A percentile compares a stretch with the other conserved stretches of the same genome.
These are phyloP conservation scores for Drosophila kanapiae DNA, from an alignment of 1,140 invertebrate genomes.

Conservation along the genomic window DNA sequence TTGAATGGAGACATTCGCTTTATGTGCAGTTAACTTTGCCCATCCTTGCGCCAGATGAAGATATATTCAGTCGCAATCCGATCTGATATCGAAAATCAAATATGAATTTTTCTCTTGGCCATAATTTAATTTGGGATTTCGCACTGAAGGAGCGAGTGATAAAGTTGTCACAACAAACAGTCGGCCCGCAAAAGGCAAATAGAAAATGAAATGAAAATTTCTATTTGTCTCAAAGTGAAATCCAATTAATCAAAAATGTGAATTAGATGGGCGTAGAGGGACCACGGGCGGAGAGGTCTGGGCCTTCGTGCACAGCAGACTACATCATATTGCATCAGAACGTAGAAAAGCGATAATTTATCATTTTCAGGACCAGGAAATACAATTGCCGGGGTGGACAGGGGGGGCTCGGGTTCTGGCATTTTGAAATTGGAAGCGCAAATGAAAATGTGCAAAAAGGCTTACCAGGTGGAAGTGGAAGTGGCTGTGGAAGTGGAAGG, in stretches of 20 bases:
- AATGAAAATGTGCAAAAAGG: slow-evolving; percentile 62
- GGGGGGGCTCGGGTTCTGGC: slow-evolving; percentile 7
- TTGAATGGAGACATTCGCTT: slow-evolving; percentile 39
- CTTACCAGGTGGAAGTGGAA: slow-evolving; percentile 42
- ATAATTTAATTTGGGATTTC: slow-evolving; percentile 68
- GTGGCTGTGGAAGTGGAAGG: slow-evolving; percentile 27
- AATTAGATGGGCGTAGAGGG: slow-evolving; percentile 31
- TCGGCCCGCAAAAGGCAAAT: slow-evolving; percentile 40
- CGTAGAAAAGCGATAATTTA: slow-evolving; percentile 77
- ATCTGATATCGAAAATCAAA: slow-evolving; percentile 39
- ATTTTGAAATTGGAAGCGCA: slow-evolving; percentile 55
- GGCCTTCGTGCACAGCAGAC: slow-evolving; percentile 48
- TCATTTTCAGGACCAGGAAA: slow-evolving; percentile 64
- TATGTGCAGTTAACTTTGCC: slow-evolving; percentile 6
- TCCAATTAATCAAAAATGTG: slow-evolving; percentile 77
- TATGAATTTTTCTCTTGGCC: slow-evolving; percentile 50
- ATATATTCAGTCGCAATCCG: slow-evolving; percentile 14
- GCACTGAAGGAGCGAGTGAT: slow-evolving; percentile 6
- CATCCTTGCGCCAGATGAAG: not conserved
- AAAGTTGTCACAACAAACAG: slow-evolving; percentile 76
- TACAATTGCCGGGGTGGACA: slow-evolving; percentile 17
- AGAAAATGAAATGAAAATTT: slow-evolving; percentile 69
- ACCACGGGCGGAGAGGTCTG: not conserved
- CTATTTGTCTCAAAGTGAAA: slow-evolving; percentile 72
- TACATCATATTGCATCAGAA: slow-evolving; percentile 78